Evolutionary conservation across 2,797 vertebrate genomes (phyloP), one percentile per base, ranked within the genome.

Genomic region (Erethizon dorsatum): DNA sequence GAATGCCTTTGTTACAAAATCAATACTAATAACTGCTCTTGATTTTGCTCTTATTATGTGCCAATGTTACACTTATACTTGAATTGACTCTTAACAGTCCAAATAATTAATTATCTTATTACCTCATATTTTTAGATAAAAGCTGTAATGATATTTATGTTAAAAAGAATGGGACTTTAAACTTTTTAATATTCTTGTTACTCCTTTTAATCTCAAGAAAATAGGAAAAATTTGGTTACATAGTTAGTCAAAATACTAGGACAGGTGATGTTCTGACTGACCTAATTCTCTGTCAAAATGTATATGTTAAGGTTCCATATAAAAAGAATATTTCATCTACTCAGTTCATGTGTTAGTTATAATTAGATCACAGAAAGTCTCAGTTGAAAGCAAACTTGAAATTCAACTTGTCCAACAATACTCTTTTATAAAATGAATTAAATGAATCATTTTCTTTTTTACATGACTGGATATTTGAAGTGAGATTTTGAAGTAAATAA

Each of bases 151-250:
- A 86, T 4, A 71, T 82, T 77, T 83, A 28, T 91, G 17, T 13
- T 86, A 33, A 85, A 82, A n/a, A 52, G 45, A 88, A 82, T 69
- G 20, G 20, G 37, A 75, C 37, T 89, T 83, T 89, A 2, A 85
- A 63, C 83, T 50, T 91, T 75, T 88, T n/a, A 20, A 69, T 84
- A 22, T 89, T 96, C 59, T 88, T 91, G 20, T 71, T 91, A 93
- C 20, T 82, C 20, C 37, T 83, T 88, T 91, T 69, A 31, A 84
- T 83, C 10, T 95, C 88, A 89, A n/a, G 41, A 6, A 45, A n/a
- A 88, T 85, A 47, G 86, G 85, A 50, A 73, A 69, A 4, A 61
- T 82, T 56, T 37, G 56, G 41, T 83, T 77, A 69, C 8, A 14
- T 37, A 41, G 69, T 85, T 73, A 56, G 33, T 80, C n/a, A 83